These are phyloP conservation scores for Malurus elegans DNA, from an alignment of 2,113 vertebrate genomes.

Conservation along the genomic window DNA sequence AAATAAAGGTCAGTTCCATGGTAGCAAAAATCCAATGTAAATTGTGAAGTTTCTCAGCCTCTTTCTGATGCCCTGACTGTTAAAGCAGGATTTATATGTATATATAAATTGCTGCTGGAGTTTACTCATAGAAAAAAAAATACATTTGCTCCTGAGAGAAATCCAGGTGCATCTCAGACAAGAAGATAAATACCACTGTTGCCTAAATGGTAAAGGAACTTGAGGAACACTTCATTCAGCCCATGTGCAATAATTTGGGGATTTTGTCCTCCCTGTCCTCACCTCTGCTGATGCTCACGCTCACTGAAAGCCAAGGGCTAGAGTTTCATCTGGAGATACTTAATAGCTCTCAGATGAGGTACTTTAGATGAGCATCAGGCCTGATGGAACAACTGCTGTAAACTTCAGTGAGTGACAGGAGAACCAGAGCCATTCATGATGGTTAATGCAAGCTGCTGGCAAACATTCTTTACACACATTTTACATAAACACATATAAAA, in stretches of 20 bases:
- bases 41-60: background rate
- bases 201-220: background rate
- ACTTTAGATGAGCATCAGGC: background rate
- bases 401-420: background rate
- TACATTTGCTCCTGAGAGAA: background rate
- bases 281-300: background rate
- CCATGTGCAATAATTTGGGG: background rate
- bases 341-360: background rate
- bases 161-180: background rate
- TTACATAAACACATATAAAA: slow-evolving; percentile 41
- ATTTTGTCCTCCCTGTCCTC: background rate
- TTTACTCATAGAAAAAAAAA: background rate
- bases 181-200: background rate
- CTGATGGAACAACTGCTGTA: background rate
- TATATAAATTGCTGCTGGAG: background rate
- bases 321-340: background rate
- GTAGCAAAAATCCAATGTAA: background rate
- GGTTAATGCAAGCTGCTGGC: background rate
- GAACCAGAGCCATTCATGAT: background rate
- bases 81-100: background rate
- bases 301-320: background rate
- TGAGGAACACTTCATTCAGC: background rate
- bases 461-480: background rate
- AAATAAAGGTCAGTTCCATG: background rate
- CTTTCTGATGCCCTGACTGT: background rate